Evolutionary conservation across 2,113 vertebrate species (phyloP).

Genomic region (Nerophis lumbriciformis): DNA sequence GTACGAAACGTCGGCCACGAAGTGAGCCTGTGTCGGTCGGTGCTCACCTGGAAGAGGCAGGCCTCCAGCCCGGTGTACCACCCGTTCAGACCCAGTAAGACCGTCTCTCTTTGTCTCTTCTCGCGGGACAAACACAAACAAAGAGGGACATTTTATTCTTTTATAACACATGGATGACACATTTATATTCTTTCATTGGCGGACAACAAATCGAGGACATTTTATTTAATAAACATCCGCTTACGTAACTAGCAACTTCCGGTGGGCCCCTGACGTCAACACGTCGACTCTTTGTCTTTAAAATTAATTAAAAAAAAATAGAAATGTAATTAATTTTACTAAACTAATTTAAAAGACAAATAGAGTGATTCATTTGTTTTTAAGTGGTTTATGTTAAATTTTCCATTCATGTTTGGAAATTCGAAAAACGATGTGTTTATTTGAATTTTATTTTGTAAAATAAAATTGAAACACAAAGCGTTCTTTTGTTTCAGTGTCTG

Average conservation of each 20-base stretch:
- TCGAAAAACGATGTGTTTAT: too few relatives aligned
- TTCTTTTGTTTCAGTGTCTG: too few relatives aligned
- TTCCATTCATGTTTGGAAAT: too few relatives aligned
- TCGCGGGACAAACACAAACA: neutral
- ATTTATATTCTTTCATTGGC: neutral
- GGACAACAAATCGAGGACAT: slow-evolving; percentile 25
- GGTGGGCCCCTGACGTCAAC: too few relatives aligned
- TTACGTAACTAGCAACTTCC: slow-evolving; percentile 2
- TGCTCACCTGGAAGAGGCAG: slow-evolving; percentile 56
- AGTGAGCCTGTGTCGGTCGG: slow-evolving; percentile 50
- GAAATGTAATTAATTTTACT: too few relatives aligned
- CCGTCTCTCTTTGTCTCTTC: neutral
- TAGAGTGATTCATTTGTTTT: too few relatives aligned
- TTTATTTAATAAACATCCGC: slow-evolving; percentile 3
- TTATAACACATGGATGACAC: neutral
- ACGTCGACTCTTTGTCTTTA: too few relatives aligned
- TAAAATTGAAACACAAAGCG: too few relatives aligned
- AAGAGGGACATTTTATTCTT: neutral
- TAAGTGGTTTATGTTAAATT: too few relatives aligned
- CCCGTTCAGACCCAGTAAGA: slow-evolving; percentile 63
- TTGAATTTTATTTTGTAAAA: too few relatives aligned
- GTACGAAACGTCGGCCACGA: slow-evolving; percentile 51
- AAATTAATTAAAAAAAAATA: too few relatives aligned
- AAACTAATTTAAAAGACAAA: too few relatives aligned
- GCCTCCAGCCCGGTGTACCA: slow-evolving; percentile 51